Conservation (phyloP, 1,140 invertebrate genomes). For the Cydia splendana region DNA sequence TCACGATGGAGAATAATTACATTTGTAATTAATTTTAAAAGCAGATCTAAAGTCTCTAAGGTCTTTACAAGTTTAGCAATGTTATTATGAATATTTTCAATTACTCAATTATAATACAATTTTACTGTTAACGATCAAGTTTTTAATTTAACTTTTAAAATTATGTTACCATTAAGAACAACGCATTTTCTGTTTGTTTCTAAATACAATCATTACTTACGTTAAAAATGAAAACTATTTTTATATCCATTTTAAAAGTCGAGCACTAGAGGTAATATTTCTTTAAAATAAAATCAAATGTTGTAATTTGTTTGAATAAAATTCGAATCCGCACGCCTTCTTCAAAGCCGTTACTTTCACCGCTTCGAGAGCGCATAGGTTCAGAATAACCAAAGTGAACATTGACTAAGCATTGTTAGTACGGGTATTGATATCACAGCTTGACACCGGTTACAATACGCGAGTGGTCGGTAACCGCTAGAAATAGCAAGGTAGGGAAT, state of each 20-base stretch:
- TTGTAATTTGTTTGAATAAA: slow-evolving; percentile 34
- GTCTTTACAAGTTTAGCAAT: too few species aligned
- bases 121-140: too few species aligned
- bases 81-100: too few species aligned
- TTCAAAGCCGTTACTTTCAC: slow-evolving; percentile 33
- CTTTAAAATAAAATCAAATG: slow-evolving; percentile 25
- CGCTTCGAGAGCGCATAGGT: not conserved
- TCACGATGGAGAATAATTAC: too few species aligned
- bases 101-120: too few species aligned
- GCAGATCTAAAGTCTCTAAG: too few species aligned
- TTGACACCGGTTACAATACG: not conserved
- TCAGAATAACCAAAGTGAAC: not conserved
- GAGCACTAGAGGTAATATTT: slow-evolving; percentile 3
- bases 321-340: slow-evolving; percentile 38
- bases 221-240: too few species aligned
- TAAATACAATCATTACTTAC: not conserved
- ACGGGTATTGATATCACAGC: not conserved
- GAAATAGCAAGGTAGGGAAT: slow-evolving; percentile 46
- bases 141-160: too few species aligned
- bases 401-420: not conserved
- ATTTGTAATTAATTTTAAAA: too few species aligned
- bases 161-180: not conserved
- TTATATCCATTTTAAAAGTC: not conserved
- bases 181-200: not conserved
- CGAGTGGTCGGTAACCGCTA: not conserved